phyloP scores from a whole-genome alignment of 2,797 vertebrate species.

The Xiphorhynchus erythropygius region DNA sequence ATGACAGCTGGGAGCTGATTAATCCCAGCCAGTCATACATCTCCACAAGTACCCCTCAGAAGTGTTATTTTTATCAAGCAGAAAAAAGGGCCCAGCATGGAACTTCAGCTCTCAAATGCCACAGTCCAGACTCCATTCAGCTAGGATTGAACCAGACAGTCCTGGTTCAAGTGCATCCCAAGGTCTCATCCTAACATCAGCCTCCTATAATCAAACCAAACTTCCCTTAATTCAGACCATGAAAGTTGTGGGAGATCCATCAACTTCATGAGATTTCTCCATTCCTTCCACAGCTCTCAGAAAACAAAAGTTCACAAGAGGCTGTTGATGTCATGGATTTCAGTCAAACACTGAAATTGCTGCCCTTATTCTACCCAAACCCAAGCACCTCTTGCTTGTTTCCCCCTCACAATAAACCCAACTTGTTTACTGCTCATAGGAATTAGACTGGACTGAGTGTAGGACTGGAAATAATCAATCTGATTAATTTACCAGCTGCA shows the following conservation, averaged over 20 bases:
- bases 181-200: background rate
- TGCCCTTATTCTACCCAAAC: background rate
- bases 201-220: background rate
- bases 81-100: background rate
- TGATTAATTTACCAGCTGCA: constrained; percentile 40
- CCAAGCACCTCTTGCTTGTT: background rate
- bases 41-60: background rate
- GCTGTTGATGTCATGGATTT: background rate
- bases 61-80: constrained; percentile 41
- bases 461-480: constrained; percentile 40
- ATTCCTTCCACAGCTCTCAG: background rate
- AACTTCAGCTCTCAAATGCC: background rate
- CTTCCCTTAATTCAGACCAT: background rate
- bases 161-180: background rate
- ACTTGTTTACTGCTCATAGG: background rate
- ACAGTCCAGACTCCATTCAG: background rate
- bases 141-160: background rate
- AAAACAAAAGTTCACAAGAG: background rate
- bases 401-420: background rate
- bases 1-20: constrained; percentile 58
- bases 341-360: background rate
- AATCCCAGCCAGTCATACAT: constrained; percentile 36
- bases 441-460: background rate
- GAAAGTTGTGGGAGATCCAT: background rate
- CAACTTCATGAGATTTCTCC: background rate